phyloP scores from a whole-genome alignment of 2,888 invertebrate genomes.

The Leucophenga maculata region DNA sequence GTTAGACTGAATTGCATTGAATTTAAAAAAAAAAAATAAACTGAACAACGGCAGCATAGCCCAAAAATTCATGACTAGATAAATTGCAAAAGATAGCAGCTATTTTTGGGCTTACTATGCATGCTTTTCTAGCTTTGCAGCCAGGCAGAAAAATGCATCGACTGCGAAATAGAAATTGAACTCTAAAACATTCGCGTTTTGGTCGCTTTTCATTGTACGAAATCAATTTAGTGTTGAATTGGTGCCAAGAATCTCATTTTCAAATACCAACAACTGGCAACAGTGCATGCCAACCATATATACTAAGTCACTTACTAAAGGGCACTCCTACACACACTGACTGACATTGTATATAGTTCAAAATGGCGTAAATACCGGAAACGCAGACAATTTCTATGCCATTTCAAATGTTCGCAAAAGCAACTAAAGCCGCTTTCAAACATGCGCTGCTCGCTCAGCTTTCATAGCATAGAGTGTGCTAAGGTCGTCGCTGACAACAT shows the following conservation, averaged over 20 bases:
- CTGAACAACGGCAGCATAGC: slow-evolving; percentile 40
- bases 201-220: slow-evolving; percentile 57
- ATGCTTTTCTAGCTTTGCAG: slow-evolving; percentile 20
- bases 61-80: slow-evolving; percentile 35
- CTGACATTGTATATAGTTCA: slow-evolving; percentile 13
- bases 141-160: slow-evolving; percentile 14
- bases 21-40: background rate
- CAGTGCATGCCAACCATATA: slow-evolving; percentile 32
- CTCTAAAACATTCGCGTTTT: slow-evolving; percentile 21
- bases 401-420: slow-evolving; percentile 46
- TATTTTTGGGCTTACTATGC: slow-evolving; percentile 23
- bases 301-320: slow-evolving; percentile 30
- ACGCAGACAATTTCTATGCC: slow-evolving; percentile 41
- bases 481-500: background rate
- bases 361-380: slow-evolving; percentile 42
- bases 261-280: slow-evolving; percentile 41
- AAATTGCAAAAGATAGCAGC: slow-evolving; percentile 51
- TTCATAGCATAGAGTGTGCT: background rate
- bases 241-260: slow-evolving; percentile 70
- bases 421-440: slow-evolving; percentile 16
- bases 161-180: background rate
- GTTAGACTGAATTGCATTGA: too few species aligned
- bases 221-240: slow-evolving; percentile 71
- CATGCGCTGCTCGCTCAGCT: background rate
- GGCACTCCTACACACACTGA: background rate